These are phyloP conservation scores for Gasterosteus nipponicus DNA, from an alignment of 2,113 vertebrate species.

Conservation along the genomic window DNA sequence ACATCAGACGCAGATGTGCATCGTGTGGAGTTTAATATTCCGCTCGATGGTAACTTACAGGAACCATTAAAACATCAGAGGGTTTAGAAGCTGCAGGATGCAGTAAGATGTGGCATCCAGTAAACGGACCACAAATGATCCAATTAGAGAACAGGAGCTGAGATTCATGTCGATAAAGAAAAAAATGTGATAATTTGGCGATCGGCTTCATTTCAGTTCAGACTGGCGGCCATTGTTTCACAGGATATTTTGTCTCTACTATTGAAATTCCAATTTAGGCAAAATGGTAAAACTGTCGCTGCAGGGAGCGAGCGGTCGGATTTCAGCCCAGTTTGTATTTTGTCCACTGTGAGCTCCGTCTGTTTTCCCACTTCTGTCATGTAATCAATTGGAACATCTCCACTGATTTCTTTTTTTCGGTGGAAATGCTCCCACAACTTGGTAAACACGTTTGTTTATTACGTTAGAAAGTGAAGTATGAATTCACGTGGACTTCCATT, in stretches of 20 bases:
- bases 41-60: not conserved
- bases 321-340: not conserved
- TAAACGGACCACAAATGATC: no score
- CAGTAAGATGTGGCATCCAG: not conserved
- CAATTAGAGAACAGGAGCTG: not conserved
- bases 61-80: not conserved
- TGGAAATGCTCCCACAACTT: not conserved
- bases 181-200: no score
- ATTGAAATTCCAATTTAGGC: not conserved
- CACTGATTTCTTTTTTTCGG: not conserved
- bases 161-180: not conserved
- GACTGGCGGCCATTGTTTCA: not conserved
- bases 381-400: not conserved
- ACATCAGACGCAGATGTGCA: not conserved
- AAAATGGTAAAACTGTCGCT: not conserved
- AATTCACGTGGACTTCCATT: not conserved
- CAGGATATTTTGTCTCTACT: not conserved
- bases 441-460: not conserved
- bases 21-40: not conserved
- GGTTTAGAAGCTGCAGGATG: not conserved
- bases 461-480: not conserved
- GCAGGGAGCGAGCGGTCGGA: no score
- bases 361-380: slow-evolving; percentile 3
- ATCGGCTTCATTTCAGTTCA: not conserved
- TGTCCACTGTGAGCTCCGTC: slow-evolving; percentile 26